These are phyloP conservation scores for Spea hammondii DNA, from an alignment of 2,797 vertebrate species.

Conservation along the genomic window DNA sequence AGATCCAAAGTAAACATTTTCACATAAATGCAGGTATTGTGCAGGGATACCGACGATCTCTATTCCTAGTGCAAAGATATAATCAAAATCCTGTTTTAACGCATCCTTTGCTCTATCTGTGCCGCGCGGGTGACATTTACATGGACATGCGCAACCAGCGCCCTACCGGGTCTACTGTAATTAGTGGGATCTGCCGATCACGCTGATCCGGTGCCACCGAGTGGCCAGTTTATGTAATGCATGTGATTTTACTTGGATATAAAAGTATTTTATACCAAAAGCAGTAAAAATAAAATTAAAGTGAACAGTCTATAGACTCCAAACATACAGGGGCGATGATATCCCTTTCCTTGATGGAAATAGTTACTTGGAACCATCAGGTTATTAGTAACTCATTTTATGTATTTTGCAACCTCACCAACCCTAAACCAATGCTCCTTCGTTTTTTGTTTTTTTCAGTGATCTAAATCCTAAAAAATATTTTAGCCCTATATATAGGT, in stretches of 20 bases:
- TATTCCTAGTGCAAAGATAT: background rate
- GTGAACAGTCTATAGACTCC: too few relatives aligned
- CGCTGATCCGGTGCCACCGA: constrained; percentile 2
- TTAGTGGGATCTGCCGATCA: background rate
- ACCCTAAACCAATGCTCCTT: too few relatives aligned
- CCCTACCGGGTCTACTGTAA: background rate
- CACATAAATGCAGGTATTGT: background rate
- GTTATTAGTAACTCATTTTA: background rate
- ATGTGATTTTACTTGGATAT: background rate
- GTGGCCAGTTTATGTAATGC: constrained; percentile 12
- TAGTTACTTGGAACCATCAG: too few relatives aligned
- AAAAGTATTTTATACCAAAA: too few relatives aligned
- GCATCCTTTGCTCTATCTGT: background rate
- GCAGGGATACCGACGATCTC: background rate
- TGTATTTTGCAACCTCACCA: background rate
- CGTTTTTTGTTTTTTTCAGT: too few relatives aligned
- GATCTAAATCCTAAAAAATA: too few relatives aligned
- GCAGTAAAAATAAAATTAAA: too few relatives aligned
- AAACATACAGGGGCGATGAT: too few relatives aligned
- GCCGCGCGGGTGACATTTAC: background rate
- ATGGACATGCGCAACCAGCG: background rate
- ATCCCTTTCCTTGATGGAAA: too few relatives aligned
- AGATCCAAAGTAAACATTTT: background rate
- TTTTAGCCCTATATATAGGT: too few relatives aligned
- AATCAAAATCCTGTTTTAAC: background rate